Evolutionary conservation across 1,140 invertebrate species (phyloP).

Genomic region (Megalonaias nervosa): DNA sequence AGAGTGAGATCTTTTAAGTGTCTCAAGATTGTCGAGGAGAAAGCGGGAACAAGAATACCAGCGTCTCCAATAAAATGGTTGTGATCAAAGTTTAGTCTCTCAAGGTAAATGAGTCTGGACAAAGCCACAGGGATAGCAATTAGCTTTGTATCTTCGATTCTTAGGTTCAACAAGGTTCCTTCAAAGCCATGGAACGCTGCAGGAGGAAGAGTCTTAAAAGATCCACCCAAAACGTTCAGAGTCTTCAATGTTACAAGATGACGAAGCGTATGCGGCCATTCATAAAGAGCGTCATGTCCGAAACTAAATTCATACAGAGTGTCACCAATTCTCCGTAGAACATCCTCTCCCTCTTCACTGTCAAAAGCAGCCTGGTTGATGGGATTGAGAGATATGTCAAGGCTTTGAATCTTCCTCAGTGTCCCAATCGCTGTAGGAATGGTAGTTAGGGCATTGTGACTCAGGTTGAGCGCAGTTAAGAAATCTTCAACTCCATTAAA

Average conservation of each 20-base stretch:
- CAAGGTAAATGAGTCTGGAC: conserved; percentile 15
- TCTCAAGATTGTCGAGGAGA: background rate
- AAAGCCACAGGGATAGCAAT: conserved; percentile 28
- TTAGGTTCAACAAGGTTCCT: conserved; percentile 19
- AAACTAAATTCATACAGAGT: conserved; percentile 17
- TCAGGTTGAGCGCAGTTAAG: background rate
- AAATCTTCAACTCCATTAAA: background rate
- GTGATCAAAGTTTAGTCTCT: conserved; percentile 25
- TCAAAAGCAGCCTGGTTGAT: conserved; percentile 21
- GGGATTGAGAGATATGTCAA: conserved; percentile 21
- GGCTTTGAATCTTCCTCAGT: background rate
- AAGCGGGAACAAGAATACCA: conserved; percentile 27
- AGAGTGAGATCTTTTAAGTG: conserved; percentile 14
- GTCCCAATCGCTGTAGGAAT: conserved; percentile 14
- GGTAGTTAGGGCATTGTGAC: conserved; percentile 1
- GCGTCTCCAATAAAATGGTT: conserved; percentile 33
- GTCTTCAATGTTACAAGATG: conserved; percentile 21
- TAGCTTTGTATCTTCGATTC: conserved; percentile 27
- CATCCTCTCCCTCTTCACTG: background rate
- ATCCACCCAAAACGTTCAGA: conserved; percentile 19
- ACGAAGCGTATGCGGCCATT: conserved; percentile 17
- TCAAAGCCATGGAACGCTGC: conserved; percentile 34
- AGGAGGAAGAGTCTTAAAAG: conserved; percentile 29
- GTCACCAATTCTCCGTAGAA: conserved; percentile 27
- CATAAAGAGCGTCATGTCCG: background rate